Conservation (phyloP, 1,140 invertebrate genomes). For the Megathymus violae region DNA sequence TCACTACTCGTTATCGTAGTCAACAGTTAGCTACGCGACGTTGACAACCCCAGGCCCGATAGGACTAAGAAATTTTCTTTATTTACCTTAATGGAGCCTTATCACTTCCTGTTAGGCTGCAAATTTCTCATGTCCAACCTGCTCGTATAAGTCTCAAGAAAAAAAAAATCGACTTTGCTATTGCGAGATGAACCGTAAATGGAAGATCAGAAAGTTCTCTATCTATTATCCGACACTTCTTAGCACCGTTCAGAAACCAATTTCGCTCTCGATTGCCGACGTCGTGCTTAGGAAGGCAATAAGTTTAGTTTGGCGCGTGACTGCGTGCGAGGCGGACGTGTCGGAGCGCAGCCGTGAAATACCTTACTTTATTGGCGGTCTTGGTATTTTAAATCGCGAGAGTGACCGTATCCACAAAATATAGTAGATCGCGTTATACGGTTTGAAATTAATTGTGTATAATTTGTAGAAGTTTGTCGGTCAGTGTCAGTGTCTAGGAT, state of each 20-base stretch:
- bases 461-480: constrained; percentile 17
- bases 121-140: constrained; percentile 69
- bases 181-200: constrained; percentile 44
- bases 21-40: not conserved
- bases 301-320: constrained; percentile 74
- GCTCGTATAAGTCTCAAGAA: constrained; percentile 51
- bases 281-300: constrained; percentile 58
- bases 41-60: constrained; percentile 28
- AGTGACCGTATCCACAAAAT: constrained; percentile 10
- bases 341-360: constrained; percentile 1
- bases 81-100: constrained; percentile 41
- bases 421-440: constrained; percentile 4
- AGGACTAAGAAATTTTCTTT: constrained; percentile 32
- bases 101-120: constrained; percentile 53
- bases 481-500: constrained; percentile 19
- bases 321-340: constrained; percentile 56
- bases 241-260: constrained; percentile 57
- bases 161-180: constrained; percentile 41
- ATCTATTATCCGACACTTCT: constrained; percentile 37
- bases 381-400: constrained; percentile 42
- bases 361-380: constrained; percentile 29
- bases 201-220: constrained; percentile 46
- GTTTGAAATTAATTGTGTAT: constrained; percentile 15
- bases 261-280: constrained; percentile 68
- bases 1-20: not conserved